Evolutionary conservation across 1,140 invertebrate species (phyloP).

Genomic region (Drosophila sechellia): DNA sequence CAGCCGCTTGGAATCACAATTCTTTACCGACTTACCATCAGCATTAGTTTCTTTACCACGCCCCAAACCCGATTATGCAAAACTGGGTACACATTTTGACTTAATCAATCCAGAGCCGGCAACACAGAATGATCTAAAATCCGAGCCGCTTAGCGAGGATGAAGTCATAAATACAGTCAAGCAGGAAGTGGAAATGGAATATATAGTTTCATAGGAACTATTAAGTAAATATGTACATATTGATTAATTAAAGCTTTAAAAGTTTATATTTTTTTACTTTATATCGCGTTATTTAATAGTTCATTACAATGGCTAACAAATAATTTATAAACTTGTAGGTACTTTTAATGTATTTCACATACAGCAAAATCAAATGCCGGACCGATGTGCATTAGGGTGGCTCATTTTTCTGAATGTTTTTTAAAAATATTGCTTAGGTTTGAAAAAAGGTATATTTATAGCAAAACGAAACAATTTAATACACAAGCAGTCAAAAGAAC

Average conservation of each 20-base stretch:
- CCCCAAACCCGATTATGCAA: constrained; percentile 1
- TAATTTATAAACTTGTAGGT: constrained; percentile 59
- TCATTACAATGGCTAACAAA: constrained; percentile 48
- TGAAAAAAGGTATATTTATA: no score
- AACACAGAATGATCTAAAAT: constrained; percentile 11
- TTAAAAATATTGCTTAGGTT: constrained; percentile 6
- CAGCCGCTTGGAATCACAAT: constrained; percentile 54
- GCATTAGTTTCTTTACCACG: constrained; percentile 21
- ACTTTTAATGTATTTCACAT: constrained; percentile 45
- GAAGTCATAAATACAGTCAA: constrained; percentile 18
- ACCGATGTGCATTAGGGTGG: constrained; percentile 12
- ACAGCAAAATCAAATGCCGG: constrained; percentile 25
- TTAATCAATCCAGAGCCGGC: not conserved
- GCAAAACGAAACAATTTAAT: no score
- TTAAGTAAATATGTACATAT: not conserved
- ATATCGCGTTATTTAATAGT: constrained; percentile 51
- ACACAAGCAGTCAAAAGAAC: not conserved
- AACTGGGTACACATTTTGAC: not conserved
- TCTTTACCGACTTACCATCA: constrained; percentile 43
- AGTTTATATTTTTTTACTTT: constrained; percentile 58
- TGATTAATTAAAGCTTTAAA: constrained; percentile 24
- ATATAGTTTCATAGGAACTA: constrained; percentile 5
- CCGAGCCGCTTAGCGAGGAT: constrained; percentile 30
- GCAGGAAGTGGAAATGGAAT: constrained; percentile 20
- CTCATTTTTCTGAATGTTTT: constrained; percentile 10